phyloP scores from a whole-genome alignment of 2,888 invertebrate species.

The Cetonia aurata region DNA sequence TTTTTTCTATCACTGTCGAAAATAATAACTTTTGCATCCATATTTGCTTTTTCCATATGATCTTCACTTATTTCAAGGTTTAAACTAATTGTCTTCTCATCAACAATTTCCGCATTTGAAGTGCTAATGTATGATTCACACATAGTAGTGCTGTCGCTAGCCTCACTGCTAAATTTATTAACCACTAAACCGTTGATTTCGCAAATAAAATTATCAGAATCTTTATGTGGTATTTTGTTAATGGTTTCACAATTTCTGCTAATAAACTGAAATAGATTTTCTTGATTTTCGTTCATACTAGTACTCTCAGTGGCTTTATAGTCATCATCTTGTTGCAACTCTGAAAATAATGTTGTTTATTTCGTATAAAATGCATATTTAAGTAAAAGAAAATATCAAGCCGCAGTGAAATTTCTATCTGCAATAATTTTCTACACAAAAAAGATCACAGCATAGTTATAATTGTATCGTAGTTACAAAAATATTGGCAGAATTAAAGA shows the following conservation, averaged over 20 bases:
- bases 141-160: neutral
- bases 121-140: neutral
- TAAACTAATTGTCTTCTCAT: neutral
- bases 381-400: too few species aligned
- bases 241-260: neutral
- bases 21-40: too few species aligned
- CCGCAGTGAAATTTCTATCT: too few species aligned
- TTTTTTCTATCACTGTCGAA: too few species aligned
- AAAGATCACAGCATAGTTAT: too few species aligned
- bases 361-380: too few species aligned
- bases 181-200: constrained; percentile 9
- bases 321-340: neutral
- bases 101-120: neutral
- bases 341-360: too few species aligned
- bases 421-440: too few species aligned
- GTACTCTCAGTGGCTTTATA: neutral
- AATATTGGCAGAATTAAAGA: too few species aligned
- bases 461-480: too few species aligned
- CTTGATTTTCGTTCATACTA: neutral
- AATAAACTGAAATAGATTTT: neutral
- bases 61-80: neutral
- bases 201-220: neutral
- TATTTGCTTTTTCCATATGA: neutral
- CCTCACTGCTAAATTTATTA: neutral
- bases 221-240: neutral